Base-by-base conservation (phyloP, 2,797 vertebrate species). In the Aulostomus chinensis region DNA sequence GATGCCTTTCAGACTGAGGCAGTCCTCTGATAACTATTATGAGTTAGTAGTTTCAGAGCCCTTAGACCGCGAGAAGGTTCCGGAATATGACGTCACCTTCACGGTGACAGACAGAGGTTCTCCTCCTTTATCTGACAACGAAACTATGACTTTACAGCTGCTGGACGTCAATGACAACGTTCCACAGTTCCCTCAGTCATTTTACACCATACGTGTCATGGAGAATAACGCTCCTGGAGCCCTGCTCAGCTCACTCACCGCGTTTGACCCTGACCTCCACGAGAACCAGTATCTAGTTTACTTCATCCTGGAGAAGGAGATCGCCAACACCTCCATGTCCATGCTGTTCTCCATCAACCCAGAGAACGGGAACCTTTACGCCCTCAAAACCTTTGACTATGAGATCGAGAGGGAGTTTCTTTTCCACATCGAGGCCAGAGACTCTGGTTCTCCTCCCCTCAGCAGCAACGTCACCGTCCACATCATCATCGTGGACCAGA, bases 311-410 rank as follows among this genome's bases (percentile, higher is more conserved):
- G 63, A 80, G 14, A 76, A 35, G 40, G 68, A 72, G 22, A 51
- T 71, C n/a, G 54, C 61, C 25, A 78, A 78, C 34, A 73, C 57
- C 0, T 73, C 78, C 26, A 61, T 73, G 61, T 74, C 78, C 9
- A 75, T 65, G 50, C 4, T 80, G 41, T 73, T 88, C 59, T 78
- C 64, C 32, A 84, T 88, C 54, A 71, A 84, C 26, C 78, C 84
- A 31, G 76, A 84, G 50, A 84, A 81, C 1, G 85, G 87, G 1
- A 76, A 84, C 29, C 62, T 89, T 42, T 78, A 78, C 11, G 81
- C 83, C 13, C 47, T 78, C 0, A 75, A 75, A n/a, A 86, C 85
- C 0, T 79, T 89, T 71, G 86, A 89, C 58, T 83, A 80, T 68
- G 86, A 89, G 58, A 67, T 81, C 11, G 73, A 82, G 47, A 81